Evolutionary conservation across 2,888 invertebrate species (phyloP), one percentile per base, ranked within the genome.

Genomic region (Clostera curtula): DNA sequence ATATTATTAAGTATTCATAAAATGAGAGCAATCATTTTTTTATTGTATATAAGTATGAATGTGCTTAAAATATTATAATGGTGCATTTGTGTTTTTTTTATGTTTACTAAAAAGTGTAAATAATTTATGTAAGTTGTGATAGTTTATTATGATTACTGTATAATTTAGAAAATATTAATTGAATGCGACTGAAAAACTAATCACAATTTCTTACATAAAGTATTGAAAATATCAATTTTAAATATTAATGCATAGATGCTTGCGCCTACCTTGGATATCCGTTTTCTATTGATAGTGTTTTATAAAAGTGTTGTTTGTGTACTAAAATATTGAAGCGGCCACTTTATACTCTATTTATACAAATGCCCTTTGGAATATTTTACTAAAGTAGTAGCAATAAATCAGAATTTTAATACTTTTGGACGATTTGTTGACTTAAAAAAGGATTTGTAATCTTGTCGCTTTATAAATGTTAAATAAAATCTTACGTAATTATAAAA

Each of bases 61-160:
- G 71, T 70, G 73, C 71, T 76, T 71, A 60, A 51, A 54, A 55
- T n/a, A n/a, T 45, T 43, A 49, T 54, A 57, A 56, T 46, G 66
- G 64, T 73, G 65, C 67, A 70, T 73, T 71, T 71, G 66, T 65
- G 62, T 68, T 60, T 72, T 49, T 62, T 55, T 60, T 72, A 60
- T 40, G 52, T 63, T 70, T 45, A 57, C 30, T 58, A 62, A 65
- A 57, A 67, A 47, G 56, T 82, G 80, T 82, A 82, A 74, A 80
- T 79, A 82, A 61, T 72, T 74, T 74, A 42, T 62, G 60, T 79
- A 75, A 76, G 75, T 72, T 74, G 68, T 55, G 43, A 52, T 72
- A 67, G 60, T 63, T 58, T 40, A 52, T 62, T 66, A 62, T 58
- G 50, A 58, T 57, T 54, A 58, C 52, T 49, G 40, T 56, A 58